Base-by-base conservation (phyloP, 2,113 vertebrate genomes). In the Channa argus region DNA sequence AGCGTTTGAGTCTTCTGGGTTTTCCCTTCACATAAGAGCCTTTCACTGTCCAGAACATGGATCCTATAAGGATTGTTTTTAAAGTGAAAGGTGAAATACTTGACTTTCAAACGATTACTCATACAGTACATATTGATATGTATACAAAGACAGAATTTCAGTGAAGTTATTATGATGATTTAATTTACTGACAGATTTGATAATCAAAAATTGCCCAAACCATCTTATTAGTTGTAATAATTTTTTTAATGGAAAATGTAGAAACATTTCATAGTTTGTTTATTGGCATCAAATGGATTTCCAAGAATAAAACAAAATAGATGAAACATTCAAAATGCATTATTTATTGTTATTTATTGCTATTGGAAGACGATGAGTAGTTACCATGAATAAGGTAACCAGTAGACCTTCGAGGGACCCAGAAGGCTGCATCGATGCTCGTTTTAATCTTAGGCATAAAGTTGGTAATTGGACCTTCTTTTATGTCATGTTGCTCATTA, bases 381-480 rank as follows among this genome's bases (percentile, higher is more conserved):
- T 76, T 90, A 94, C 94, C 93, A 10, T 92, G 91, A 76, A 95
- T 94, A 5, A 95, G 90, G 77, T 94, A 94, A 41, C 87, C 89
- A 4, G 87, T 86, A 33, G 92, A 90, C 71, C 84, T 83, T 10
- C 90, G 87, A 58, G 92, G 90, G 5, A 93, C 79, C 87, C 90
- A 94, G 86, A 93, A 95, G 11, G 94, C 93, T 15, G 94, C 93
- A 50, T 94, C 92, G 3, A 95, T 93, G 39, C 77, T 83, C 50
- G 90, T 90, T 71, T 90, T 77, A 59, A 94, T 94, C 78, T 90
- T 94, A 10, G 93, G 91, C 92, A 95, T 92, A 39, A 95, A 94
- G 74, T 93, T 94, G 69, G 63, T 67, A 56, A 94, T 92, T 37
- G 89, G 93, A n/a, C 93, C 93, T 66, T 93, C 93, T 81, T 94